These are phyloP conservation scores for Sander lucioperca DNA, from an alignment of 2,113 vertebrate genomes.

Conservation along the genomic window DNA sequence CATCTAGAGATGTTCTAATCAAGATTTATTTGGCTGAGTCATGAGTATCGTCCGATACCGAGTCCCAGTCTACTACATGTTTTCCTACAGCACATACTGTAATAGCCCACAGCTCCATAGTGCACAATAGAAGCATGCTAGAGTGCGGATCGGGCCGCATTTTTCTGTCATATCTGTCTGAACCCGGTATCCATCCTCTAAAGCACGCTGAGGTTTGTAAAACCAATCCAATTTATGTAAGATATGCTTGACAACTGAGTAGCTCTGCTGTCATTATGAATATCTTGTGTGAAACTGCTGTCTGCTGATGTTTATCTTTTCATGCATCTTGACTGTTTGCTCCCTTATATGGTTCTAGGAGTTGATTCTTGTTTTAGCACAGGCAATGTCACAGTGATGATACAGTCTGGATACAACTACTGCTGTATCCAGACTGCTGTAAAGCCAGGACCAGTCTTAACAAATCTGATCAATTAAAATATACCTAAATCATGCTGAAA, in stretches of 20 bases:
- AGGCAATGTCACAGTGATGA: not conserved
- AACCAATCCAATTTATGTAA: slow-evolving; percentile 16
- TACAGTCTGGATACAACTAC: not conserved
- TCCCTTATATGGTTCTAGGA: not conserved
- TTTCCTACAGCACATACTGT: too few species aligned
- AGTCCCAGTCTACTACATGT: not conserved
- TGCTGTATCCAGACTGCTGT: not conserved
- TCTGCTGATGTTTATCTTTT: slow-evolving; percentile 23
- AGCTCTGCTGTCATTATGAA: slow-evolving; percentile 22
- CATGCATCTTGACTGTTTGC: not conserved
- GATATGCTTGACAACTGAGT: slow-evolving; percentile 5
- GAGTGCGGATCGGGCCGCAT: too few species aligned
- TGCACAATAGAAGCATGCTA: not conserved
- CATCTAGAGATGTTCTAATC: not conserved
- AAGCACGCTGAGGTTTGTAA: not conserved
- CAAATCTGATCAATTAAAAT: not conserved
- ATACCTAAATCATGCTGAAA: not conserved
- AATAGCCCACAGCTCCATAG: not conserved
- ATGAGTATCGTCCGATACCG: not conserved
- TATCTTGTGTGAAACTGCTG: not conserved
- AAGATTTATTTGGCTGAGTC: not conserved
- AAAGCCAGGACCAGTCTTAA: not conserved
- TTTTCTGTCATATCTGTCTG: too few species aligned
- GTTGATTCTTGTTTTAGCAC: not conserved
- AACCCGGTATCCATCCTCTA: too few species aligned